Evolutionary conservation across 2,113 vertebrate genomes (phyloP), one percentile per base, ranked within the genome.

Genomic region (Halcyon malimbica): DNA sequence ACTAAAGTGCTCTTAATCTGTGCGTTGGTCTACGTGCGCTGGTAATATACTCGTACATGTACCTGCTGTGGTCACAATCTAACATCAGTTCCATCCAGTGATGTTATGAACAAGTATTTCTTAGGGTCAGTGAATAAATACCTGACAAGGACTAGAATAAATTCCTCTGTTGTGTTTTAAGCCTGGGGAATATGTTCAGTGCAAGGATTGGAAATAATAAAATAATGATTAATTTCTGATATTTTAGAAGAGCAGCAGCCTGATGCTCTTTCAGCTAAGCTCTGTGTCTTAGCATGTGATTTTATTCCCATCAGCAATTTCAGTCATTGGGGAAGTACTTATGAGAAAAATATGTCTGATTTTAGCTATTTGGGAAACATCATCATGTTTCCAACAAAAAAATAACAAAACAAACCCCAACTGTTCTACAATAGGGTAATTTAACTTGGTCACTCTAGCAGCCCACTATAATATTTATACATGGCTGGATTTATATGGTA

Each of bases 201-300:
- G 4, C 42, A 51, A 59, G 62, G 19, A 37, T 13, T 35, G 70
- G 33, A 90, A 96, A 93, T 80, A 78, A 78, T 41, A 71, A 94
- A 90, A 59, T 31, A 83, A 75, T 96, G 91, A 97, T 93, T 97
- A 79, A 97, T 87, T 88, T 89, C 31, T 96, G 91, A 13, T 92
- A 91, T 97, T 97, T 96, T 37, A 48, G 60, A 88, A 92, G n/a
- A 88, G 42, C 41, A 92, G 48, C 41, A 78, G 64, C 48, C 24
- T 73, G 60, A 51, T 82, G 77, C 23, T 87, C 67, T 85, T 86
- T 91, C 75, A 87, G 67, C 39, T 81, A 59, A 85, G 37, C 14
- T 51, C 51, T 73, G 5, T 7, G 4, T 87, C 46, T 50, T 7
- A 0, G 11, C 16, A 50, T 35, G 37, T 57, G 75, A 64, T 41